Conservation (phyloP, 2,888 invertebrate genomes). For the Catocala sponsa region DNA sequence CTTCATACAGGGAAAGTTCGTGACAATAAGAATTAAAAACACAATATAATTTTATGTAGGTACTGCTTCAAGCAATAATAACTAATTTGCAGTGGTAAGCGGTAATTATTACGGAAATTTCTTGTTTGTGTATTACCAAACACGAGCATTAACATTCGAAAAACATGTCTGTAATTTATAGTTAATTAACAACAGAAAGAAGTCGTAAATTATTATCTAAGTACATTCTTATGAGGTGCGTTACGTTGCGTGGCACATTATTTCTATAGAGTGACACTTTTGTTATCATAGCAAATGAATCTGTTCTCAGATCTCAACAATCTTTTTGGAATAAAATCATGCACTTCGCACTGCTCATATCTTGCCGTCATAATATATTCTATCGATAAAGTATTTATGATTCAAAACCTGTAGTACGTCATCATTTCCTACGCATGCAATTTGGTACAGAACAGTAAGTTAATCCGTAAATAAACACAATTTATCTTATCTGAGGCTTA, state of each 20-base stretch:
- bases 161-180: conserved; percentile 7
- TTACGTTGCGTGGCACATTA: conserved; percentile 21
- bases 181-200: conserved; percentile 10
- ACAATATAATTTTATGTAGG: conserved; percentile 24
- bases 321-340: conserved; percentile 57
- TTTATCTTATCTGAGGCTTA: conserved; percentile 72
- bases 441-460: conserved; percentile 38
- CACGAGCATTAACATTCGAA: conserved; percentile 12
- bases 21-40: conserved; percentile 30
- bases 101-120: conserved; percentile 26
- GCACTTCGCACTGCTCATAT: conserved; percentile 16
- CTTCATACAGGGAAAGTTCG: conserved; percentile 17
- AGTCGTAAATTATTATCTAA: conserved; percentile 6
- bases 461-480: conserved; percentile 74
- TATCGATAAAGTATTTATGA: too few relatives aligned
- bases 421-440: conserved; percentile 32
- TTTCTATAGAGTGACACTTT: conserved; percentile 27
- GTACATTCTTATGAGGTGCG: conserved; percentile 6
- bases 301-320: conserved; percentile 47
- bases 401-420: conserved; percentile 10
- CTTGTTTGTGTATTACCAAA: conserved; percentile 10
- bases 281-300: conserved; percentile 55
- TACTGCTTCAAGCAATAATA: conserved; percentile 22
- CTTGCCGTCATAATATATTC: background rate
- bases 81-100: conserved; percentile 20